Evolutionary conservation across 2,888 invertebrate genomes (phyloP).

Genomic region (Sepioteuthis lessoniana): DNA sequence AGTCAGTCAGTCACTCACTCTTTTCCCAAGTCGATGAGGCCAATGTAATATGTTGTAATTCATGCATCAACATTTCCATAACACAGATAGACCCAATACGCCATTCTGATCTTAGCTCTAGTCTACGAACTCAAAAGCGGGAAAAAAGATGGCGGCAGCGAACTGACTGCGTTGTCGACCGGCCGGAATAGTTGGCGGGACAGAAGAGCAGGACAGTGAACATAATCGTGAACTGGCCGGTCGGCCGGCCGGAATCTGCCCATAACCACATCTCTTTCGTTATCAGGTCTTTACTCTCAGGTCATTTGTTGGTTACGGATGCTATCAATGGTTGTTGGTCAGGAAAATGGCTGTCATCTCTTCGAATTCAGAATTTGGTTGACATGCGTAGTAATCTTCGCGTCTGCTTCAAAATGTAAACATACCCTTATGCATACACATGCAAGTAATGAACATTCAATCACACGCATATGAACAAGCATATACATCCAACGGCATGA

Average conservation of each 20-base stretch:
- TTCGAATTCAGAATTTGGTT: background rate
- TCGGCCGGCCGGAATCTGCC: background rate
- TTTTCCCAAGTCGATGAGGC: background rate
- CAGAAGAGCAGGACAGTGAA: background rate
- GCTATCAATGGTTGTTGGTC: background rate
- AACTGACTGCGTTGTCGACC: background rate
- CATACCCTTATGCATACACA: too few relatives aligned
- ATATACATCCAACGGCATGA: too few relatives aligned
- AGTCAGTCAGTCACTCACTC: too few relatives aligned
- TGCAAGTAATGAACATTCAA: too few relatives aligned
- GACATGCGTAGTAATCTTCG: background rate
- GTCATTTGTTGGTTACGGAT: background rate
- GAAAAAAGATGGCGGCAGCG: background rate
- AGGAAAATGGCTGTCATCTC: background rate
- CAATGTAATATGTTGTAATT: slow-evolving; percentile 1
- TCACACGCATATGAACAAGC: too few relatives aligned
- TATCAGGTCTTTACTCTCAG: background rate
- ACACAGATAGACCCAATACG: slow-evolving; percentile 16
- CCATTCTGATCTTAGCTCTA: slow-evolving; percentile 33
- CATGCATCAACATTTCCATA: slow-evolving; percentile 4
- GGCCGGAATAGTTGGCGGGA: slow-evolving; percentile 3
- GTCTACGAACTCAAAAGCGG: slow-evolving; percentile 16
- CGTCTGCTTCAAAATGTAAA: background rate
- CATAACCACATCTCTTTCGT: background rate
- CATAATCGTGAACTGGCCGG: background rate